Conservation (phyloP, 2,797 vertebrate genomes). For the Mus spretus region DNA sequence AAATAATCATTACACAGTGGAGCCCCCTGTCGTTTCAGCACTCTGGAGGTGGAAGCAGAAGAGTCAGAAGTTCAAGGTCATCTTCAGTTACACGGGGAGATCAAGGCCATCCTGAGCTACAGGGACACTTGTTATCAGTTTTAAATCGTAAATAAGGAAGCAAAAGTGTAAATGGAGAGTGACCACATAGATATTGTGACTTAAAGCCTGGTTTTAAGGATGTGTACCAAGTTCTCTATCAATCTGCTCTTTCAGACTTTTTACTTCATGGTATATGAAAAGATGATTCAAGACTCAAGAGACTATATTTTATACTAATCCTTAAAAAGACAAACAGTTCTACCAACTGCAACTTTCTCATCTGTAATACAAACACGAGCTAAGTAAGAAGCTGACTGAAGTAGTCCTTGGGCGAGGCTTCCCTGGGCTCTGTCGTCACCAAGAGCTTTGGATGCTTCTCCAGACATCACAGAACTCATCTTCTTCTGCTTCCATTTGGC, state of each 20-base stretch:
- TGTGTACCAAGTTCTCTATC: not conserved
- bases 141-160: slow-evolving; percentile 1
- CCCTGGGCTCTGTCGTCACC: not conserved
- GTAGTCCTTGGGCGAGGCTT: not conserved
- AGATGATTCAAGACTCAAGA: not conserved
- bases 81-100: not conserved
- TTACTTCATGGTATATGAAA: not conserved
- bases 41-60: not conserved
- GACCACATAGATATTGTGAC: not conserved
- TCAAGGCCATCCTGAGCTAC: not conserved
- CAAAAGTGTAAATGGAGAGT: not conserved
- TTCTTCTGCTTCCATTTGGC: not conserved
- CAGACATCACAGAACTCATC: not conserved
- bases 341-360: not conserved
- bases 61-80: not conserved
- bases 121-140: not conserved
- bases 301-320: not conserved
- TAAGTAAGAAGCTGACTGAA: not conserved
- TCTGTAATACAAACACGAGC: slow-evolving; percentile 1
- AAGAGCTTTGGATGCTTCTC: not conserved
- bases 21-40: not conserved
- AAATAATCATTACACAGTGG: not conserved
- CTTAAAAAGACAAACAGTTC: not conserved
- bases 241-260: not conserved
- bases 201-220: slow-evolving; percentile 12